Evolutionary conservation across 2,797 vertebrate genomes (phyloP).

Genomic region (Liasis olivaceus): DNA sequence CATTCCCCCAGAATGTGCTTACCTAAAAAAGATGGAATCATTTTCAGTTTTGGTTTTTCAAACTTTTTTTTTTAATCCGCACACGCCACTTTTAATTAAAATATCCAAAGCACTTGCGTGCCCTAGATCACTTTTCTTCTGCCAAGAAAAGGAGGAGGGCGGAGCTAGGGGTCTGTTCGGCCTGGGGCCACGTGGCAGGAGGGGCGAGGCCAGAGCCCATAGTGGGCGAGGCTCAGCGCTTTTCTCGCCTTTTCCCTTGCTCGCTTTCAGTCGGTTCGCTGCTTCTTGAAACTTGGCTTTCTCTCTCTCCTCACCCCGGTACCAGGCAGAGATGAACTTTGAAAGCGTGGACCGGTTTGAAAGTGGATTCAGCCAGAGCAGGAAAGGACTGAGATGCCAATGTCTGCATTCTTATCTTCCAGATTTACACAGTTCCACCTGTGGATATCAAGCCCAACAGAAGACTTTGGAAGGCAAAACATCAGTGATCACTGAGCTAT

Average conservation of each 20-base stretch:
- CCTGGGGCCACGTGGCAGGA: not conserved
- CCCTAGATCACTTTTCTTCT: not conserved
- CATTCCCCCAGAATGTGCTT: not conserved
- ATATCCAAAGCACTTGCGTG: not conserved
- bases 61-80: not conserved
- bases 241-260: not conserved
- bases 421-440: not conserved
- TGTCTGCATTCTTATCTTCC: not conserved
- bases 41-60: not conserved
- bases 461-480: not conserved
- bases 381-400: not conserved
- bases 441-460: not conserved
- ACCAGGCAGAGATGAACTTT: not conserved
- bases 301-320: not conserved
- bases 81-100: not conserved
- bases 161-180: not conserved
- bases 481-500: not conserved
- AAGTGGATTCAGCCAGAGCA: not conserved
- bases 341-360: not conserved
- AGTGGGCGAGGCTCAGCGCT: not conserved
- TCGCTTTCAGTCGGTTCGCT: not conserved
- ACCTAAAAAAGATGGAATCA: not conserved
- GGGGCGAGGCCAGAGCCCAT: not conserved
- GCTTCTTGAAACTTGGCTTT: not conserved
- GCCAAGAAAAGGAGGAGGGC: not conserved